Evolutionary conservation across 2,113 vertebrate species (phyloP).

Genomic region (Podarcis muralis): DNA sequence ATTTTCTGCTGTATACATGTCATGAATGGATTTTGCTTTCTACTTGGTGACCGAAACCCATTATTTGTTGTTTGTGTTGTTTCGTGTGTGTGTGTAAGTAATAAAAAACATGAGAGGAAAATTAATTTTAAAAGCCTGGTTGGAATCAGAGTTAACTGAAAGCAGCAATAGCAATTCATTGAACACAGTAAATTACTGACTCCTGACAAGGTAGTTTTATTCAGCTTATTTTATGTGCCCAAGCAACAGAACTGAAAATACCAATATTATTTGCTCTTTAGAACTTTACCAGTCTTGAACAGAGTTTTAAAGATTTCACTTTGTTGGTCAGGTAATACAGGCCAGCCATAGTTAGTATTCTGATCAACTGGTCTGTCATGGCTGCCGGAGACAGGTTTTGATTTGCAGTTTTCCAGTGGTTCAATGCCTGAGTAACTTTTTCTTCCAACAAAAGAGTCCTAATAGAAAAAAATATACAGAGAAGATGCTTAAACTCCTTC

Average conservation of each 20-base stretch:
- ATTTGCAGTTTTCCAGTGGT: conserved; percentile 61
- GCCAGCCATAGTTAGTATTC: conserved; percentile 67
- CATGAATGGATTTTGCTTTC: no score
- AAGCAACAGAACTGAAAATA: conserved; percentile 7
- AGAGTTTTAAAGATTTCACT: conserved; percentile 65
- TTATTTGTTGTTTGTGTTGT: no score
- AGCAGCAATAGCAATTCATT: not conserved
- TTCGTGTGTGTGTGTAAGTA: no score
- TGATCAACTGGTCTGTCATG: conserved; percentile 63
- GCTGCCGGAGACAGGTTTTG: conserved; percentile 36
- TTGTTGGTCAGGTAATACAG: conserved; percentile 64
- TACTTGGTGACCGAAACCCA: no score
- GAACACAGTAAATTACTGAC: not conserved
- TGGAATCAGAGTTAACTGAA: not conserved
- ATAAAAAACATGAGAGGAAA: not conserved
- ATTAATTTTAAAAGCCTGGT: not conserved
- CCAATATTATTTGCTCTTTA: conserved; percentile 35
- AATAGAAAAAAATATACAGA: conserved; percentile 29
- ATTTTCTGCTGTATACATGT: no score
- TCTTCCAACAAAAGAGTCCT: conserved; percentile 58
- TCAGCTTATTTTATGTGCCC: not conserved
- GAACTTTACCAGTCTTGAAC: conserved; percentile 61
- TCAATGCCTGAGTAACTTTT: conserved; percentile 51
- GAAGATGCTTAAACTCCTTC: not conserved
- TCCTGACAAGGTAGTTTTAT: not conserved